phyloP scores from a whole-genome alignment of 2,888 invertebrate species.

The Tenthredo livida region DNA sequence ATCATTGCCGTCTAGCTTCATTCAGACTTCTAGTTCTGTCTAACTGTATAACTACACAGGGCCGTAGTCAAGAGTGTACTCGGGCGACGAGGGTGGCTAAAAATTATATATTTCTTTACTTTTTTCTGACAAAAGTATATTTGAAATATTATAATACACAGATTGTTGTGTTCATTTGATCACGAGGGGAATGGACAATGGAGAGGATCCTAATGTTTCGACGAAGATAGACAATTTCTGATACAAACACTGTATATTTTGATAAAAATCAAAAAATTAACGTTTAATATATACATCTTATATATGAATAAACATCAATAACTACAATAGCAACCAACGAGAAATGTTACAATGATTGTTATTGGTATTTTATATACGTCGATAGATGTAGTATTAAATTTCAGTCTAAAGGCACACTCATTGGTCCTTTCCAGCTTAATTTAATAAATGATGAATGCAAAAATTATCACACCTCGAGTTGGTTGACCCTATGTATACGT shows the following conservation, averaged over 20 bases:
- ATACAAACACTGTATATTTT: conserved; percentile 12
- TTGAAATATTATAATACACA: too few species aligned
- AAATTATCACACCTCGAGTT: conserved; percentile 28
- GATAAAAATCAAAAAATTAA: conserved; percentile 37
- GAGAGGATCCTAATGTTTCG: not conserved
- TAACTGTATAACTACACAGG: not conserved
- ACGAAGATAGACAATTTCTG: not conserved
- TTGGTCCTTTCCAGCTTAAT: not conserved
- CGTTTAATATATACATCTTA: conserved; percentile 50
- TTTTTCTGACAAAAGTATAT: too few species aligned
- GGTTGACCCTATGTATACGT: not conserved
- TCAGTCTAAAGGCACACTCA: conserved; percentile 28
- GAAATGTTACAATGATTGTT: conserved; percentile 31
- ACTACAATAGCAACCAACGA: conserved; percentile 2
- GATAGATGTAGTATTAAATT: too few species aligned
- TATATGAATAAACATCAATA: conserved; percentile 51
- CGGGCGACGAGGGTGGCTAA: not conserved
- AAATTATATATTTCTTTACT: not conserved
- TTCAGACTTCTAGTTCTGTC: not conserved
- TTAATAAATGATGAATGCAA: not conserved
- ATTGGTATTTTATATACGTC: not conserved
- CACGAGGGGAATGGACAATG: not conserved
- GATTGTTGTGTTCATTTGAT: not conserved
- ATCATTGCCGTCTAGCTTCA: not conserved
- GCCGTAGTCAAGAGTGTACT: not conserved